Percentiles rank a stretch among this genome's conserved stretches.
phyloP scores from a whole-genome alignment of 1,140 invertebrate species.

The Drosophila pallidifrons region DNA sequence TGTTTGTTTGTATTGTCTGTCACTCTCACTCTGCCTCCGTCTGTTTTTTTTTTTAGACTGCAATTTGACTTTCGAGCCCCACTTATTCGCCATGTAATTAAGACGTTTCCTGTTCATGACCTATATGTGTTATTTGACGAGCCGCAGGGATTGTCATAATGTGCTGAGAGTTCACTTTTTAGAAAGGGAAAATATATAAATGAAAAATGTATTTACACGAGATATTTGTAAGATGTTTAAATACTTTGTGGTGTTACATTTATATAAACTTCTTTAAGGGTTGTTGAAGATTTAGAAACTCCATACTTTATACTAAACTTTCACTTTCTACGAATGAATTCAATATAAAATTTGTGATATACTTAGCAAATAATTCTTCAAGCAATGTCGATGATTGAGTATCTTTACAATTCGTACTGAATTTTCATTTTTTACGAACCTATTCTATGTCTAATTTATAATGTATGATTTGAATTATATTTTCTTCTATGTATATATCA shows the following conservation, averaged over 20 bases:
- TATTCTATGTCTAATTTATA: too few relatives aligned
- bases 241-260: too few relatives aligned
- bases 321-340: too few relatives aligned
- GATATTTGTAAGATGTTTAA: too few relatives aligned
- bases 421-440: too few relatives aligned
- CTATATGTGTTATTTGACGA: slow-evolving; percentile 31
- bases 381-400: too few relatives aligned
- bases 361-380: background rate
- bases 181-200: background rate
- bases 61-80: slow-evolving; percentile 74
- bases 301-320: background rate
- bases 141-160: background rate
- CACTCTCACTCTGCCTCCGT: slow-evolving; percentile 16
- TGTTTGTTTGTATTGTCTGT: background rate
- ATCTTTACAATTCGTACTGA: too few relatives aligned
- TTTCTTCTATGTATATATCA: too few relatives aligned
- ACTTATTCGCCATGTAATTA: slow-evolving; percentile 73
- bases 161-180: background rate
- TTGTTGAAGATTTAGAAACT: background rate
- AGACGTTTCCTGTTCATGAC: slow-evolving; percentile 78
- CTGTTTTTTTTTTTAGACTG: slow-evolving; percentile 50
- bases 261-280: too few relatives aligned
- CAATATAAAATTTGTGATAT: background rate
- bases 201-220: background rate
- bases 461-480: too few relatives aligned